These are phyloP conservation scores for Coturnix japonica DNA, from an alignment of 2,113 vertebrate genomes.

Conservation along the genomic window DNA sequence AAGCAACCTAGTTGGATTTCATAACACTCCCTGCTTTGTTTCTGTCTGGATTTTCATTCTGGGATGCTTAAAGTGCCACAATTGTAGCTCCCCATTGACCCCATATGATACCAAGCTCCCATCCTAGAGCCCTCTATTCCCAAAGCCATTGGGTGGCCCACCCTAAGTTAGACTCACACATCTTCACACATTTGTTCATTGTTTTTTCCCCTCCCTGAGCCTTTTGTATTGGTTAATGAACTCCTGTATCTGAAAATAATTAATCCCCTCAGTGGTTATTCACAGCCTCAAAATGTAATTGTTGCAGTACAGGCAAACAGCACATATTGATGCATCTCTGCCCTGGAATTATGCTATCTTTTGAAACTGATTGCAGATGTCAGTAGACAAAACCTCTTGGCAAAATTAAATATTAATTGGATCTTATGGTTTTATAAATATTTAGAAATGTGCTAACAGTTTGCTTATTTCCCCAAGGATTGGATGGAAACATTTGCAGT, in stretches of 20 bases:
- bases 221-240: not conserved
- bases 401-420: conserved; percentile 61
- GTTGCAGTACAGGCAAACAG: conserved; percentile 32
- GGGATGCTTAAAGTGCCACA: not conserved
- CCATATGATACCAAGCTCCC: fast-evolving
- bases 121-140: not conserved
- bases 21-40: not conserved
- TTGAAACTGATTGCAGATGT: conserved; percentile 53
- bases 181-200: not conserved
- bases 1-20: not conserved
- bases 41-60: not conserved
- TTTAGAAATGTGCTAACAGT: conserved; percentile 44
- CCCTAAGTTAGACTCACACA: not conserved
- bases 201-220: not conserved
- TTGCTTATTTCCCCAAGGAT: conserved; percentile 11
- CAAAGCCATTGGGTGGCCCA: not conserved
- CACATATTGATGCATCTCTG: conserved; percentile 14
- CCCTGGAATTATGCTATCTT: conserved; percentile 10
- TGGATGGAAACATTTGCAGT: conserved; percentile 23
- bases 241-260: conserved; percentile 15
- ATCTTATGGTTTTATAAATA: conserved; percentile 50
- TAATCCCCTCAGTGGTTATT: not conserved
- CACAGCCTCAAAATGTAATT: conserved; percentile 36
- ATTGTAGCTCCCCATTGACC: fast-evolving
- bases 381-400: conserved; percentile 65